Percentiles rank a stretch among this genome's conserved stretches.
Conservation (phyloP, 1,140 invertebrate genomes). For the Zaprionus davidi region DNA sequence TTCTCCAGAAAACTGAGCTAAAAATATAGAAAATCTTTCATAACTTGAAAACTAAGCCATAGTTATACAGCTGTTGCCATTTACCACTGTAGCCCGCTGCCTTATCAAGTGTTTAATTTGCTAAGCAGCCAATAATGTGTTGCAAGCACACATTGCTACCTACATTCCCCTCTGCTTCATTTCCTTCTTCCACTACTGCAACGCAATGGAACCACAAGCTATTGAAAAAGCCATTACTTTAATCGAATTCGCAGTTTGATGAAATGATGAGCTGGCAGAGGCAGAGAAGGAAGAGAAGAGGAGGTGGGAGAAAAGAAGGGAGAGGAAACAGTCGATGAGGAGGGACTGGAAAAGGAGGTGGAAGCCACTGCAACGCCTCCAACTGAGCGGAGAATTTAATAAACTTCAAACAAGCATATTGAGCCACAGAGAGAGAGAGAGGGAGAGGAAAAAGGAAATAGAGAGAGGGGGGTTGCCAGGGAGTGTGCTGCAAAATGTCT, state of each 20-base stretch:
- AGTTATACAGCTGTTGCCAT: background rate
- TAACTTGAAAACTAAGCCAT: background rate
- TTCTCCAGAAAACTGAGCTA: background rate
- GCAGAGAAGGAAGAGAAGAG: background rate
- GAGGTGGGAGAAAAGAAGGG: background rate
- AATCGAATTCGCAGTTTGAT: slow-evolving; percentile 77
- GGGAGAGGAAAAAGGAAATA: background rate
- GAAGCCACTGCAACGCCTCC: slow-evolving; percentile 66
- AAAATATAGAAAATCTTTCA: background rate
- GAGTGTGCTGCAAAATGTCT: slow-evolving; percentile 61
- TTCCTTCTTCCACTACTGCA: background rate
- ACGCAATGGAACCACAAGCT: slow-evolving; percentile 13
- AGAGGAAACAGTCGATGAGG: background rate
- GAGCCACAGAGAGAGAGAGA: background rate
- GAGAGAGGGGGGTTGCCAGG: background rate
- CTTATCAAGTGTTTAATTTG: slow-evolving; percentile 19
- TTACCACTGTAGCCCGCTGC: background rate
- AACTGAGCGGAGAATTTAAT: slow-evolving; percentile 44
- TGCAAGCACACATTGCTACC: background rate
- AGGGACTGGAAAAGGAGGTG: background rate
- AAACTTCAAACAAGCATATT: slow-evolving; percentile 54
- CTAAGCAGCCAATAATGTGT: slow-evolving; percentile 22
- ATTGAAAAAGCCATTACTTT: slow-evolving; percentile 78
- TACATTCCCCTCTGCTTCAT: background rate
- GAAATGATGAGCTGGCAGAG: slow-evolving; percentile 62